Evolutionary conservation across 2,888 invertebrate genomes (phyloP), one percentile per base, ranked within the genome.

Genomic region (Beris chalybata): DNA sequence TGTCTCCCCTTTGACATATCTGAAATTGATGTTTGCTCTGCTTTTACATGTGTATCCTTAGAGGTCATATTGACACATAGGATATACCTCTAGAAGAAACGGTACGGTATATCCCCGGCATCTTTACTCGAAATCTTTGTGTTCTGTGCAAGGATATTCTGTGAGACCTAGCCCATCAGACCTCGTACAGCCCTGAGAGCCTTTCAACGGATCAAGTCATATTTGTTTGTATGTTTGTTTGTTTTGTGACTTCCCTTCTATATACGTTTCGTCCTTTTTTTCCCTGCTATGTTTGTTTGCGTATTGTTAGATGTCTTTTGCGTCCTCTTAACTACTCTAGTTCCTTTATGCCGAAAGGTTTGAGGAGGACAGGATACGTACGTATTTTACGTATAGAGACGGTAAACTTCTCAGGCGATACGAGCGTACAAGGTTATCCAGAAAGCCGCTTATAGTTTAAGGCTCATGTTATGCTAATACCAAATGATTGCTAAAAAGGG

Each of bases 21-120:
- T 65, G 65, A 69, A 69, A 69, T 69, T 69, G 65, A 69, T 69
- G 67, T 69, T 69, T 69, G 67, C 67, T 65, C 67, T 69, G 53
- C 58, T 65, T 65, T 69, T 69, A 68, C 66, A 68, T 68, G 59
- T 68, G 68, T 68, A 68, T 66, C 68, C 68, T 68, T 59, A 11
- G 66, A 52, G 66, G 69, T 69, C 69, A 69, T 69, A 69, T 69
- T 69, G 69, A 69, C 69, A 67, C 47, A 67, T 65, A 50, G 65
- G 69, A 66, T 69, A 64, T 65, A 55, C n/a, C 47, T 13, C 45
- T 58, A 15, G 30, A 4, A 22, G 44, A 22, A 12, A 30, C 11
- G 13, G 5, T 11, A 47, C 29, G 38, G 29, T 15, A 44, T 45
- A 48, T 48, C 6, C n/a, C 3, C 13, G n/a, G 5, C 44, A 12